Percentiles rank a stretch among this genome's conserved stretches.
These are phyloP conservation scores for Cenopis cana DNA, from an alignment of 2,888 invertebrate genomes.

Conservation along the genomic window DNA sequence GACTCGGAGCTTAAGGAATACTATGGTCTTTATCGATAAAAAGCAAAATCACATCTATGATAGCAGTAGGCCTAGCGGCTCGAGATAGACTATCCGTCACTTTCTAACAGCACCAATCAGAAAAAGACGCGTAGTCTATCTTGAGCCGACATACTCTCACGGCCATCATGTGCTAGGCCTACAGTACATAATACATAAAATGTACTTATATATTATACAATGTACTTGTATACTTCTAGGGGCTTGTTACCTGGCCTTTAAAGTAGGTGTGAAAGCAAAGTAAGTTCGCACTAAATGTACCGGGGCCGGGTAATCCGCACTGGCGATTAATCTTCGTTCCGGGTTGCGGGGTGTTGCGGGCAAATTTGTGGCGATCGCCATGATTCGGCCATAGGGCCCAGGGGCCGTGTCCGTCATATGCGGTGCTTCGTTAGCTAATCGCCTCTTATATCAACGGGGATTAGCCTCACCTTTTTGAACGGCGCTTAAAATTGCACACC, in stretches of 20 bases:
- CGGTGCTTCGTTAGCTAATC: constrained; percentile 77
- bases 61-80: no score
- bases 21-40: neutral
- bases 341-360: constrained; percentile 78
- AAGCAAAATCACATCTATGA: neutral
- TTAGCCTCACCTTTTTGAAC: constrained; percentile 49
- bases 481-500: constrained; percentile 12
- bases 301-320: constrained; percentile 50
- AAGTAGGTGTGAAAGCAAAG: constrained; percentile 34
- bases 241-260: constrained; percentile 56
- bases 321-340: constrained; percentile 59
- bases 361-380: constrained; percentile 77
- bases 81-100: no score
- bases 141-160: no score
- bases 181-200: no score
- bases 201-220: no score
- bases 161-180: no score
- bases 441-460: constrained; percentile 69
- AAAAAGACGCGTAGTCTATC: no score
- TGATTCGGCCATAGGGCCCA: constrained; percentile 72
- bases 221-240: neutral
- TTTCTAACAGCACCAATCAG: no score
- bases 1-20: neutral
- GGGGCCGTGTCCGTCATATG: constrained; percentile 76
- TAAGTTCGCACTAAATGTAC: constrained; percentile 44